Evolutionary conservation across 2,888 invertebrate species (phyloP), one percentile per base, ranked within the genome.

Genomic region (Helicoverpa assulta): DNA sequence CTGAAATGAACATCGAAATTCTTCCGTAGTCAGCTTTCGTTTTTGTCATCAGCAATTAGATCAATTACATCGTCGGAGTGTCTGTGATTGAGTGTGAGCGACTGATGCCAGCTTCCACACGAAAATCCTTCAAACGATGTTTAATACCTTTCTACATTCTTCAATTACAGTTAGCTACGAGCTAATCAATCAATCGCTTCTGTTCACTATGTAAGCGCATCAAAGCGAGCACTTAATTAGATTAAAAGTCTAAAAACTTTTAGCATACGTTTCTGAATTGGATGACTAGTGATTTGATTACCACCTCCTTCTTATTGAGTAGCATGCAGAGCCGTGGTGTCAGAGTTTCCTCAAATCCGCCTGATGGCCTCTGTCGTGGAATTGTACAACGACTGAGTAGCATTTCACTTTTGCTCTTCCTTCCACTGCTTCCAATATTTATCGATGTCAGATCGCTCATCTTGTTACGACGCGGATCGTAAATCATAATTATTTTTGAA

Each of bases 401-500:
- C 26, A 26, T 26, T 26, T 26, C 26, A 26, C 26, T 26, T 26
- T 26, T 26, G 26, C 26, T 26, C 26, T 26, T 26, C 26, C 2
- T 26, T 26, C 26, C 26, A 26, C 26, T 26, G 26, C 26, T 4
- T 26, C 26, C 4, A 12, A 66, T 58, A 65, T 54, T 66, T 54
- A 66, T 66, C 53, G n/a, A 66, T 65, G 54, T 26, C 64, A 37
- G 53, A 50, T 37, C 47, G 16, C 16, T 43, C 47, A 26, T 58
- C 18, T 65, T 7, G 57, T 54, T 51, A 43, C 18, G 18, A 33
- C 21, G 21, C 65, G 37, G 21, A 19, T 69, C 37, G 37, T 69
- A 40, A 50, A 40, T 59, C 58, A 66, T 55, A 19, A 59, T 59
- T 40, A 19, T 59, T 40, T 54, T 55, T 66, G 14, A 66, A 54